Percentiles rank a stretch among this genome's conserved stretches.
Evolutionary conservation across 1,140 invertebrate genomes (phyloP).

Genomic region (Drosophila parabipectinata): DNA sequence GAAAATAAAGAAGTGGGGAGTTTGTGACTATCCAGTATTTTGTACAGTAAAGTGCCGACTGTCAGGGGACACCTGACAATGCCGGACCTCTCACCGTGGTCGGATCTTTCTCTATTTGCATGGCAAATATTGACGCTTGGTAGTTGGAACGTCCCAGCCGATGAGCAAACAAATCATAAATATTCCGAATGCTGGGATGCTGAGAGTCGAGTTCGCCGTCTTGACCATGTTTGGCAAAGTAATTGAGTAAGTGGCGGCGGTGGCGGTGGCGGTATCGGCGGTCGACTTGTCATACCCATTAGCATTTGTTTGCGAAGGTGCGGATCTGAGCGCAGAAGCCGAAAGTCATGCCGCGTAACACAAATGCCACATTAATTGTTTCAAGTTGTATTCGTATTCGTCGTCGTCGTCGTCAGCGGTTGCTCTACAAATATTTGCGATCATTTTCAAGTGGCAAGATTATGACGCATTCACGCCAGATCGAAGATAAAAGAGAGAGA

Average conservation of each 20-base stretch:
- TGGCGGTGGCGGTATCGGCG: conserved; percentile 37
- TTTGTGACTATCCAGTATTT: not conserved
- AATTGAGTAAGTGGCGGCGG: conserved; percentile 72
- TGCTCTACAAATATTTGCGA: conserved; percentile 70
- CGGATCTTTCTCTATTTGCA: conserved; percentile 62
- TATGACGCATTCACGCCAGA: conserved; percentile 80
- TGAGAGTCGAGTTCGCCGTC: conserved; percentile 36
- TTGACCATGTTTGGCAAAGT: conserved; percentile 74
- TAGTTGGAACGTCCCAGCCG: conserved; percentile 62
- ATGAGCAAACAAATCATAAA: conserved; percentile 80
- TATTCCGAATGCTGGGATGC: conserved; percentile 50
- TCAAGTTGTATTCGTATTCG: conserved; percentile 63
- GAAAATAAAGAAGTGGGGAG: not conserved
- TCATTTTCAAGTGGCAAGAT: conserved; percentile 80
- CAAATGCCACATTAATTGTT: conserved; percentile 83
- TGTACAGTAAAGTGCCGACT: conserved; percentile 60
- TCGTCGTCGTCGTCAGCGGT: conserved; percentile 43
- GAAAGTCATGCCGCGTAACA: conserved; percentile 76
- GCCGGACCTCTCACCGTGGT: conserved; percentile 46
- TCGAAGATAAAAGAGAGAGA: conserved; percentile 13
- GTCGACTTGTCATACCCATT: conserved; percentile 79
- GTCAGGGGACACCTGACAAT: conserved; percentile 61
- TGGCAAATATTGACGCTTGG: conserved; percentile 73
- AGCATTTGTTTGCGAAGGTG: conserved; percentile 80
- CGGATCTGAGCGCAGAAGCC: conserved; percentile 69